These are phyloP conservation scores for Rattus rattus DNA, from an alignment of 2,113 vertebrate species.

Conservation along the genomic window DNA sequence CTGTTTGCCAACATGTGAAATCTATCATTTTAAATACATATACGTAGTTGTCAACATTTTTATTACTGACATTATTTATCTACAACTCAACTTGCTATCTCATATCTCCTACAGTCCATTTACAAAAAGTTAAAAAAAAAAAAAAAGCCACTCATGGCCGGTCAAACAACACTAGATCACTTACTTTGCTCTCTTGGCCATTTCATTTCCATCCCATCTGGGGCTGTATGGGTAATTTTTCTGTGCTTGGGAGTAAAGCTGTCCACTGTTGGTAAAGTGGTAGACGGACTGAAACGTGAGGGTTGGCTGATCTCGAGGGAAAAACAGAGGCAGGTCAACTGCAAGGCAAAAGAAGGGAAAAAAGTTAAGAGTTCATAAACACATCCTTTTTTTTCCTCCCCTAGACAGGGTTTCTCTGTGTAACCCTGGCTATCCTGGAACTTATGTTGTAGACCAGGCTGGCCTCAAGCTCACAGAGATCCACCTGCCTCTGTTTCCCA, in stretches of 20 bases:
- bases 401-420: too few species aligned
- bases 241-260: constrained; percentile 98
- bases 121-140: background rate
- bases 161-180: constrained; percentile 72
- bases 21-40: constrained; percentile 3
- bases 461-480: too few species aligned
- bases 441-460: too few species aligned
- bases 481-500: too few species aligned
- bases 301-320: constrained; percentile 97
- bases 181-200: constrained; percentile 99
- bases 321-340: constrained; percentile 98
- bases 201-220: constrained; percentile 99
- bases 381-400: background rate
- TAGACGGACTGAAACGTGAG: constrained; percentile 98
- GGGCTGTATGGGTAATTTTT: constrained; percentile 99
- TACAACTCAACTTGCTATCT: constrained; percentile 19
- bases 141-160: background rate
- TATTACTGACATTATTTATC: background rate
- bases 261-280: constrained; percentile 98
- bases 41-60: constrained; percentile 11
- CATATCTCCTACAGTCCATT: background rate
- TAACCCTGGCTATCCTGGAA: too few species aligned
- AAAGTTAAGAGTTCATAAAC: background rate
- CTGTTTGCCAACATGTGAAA: constrained; percentile 30
- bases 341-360: constrained; percentile 69